Percentiles rank a stretch among this genome's conserved stretches.
These are phyloP conservation scores for Meiosimyza platycephala DNA, from an alignment of 2,888 invertebrate species.

Conservation along the genomic window DNA sequence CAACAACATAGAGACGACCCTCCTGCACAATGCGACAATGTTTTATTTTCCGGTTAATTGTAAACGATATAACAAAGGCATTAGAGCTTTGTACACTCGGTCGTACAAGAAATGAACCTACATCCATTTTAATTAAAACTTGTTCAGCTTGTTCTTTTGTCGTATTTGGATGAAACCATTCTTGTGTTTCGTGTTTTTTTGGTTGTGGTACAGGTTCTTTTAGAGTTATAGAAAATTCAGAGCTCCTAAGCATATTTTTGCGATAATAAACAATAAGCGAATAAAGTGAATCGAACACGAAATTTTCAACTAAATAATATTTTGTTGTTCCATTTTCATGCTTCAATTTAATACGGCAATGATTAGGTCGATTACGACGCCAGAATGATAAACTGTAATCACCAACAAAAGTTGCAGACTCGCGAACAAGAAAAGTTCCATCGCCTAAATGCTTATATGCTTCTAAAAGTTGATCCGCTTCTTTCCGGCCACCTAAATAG, in stretches of 20 bases:
- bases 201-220: slow-evolving; percentile 95
- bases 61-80: slow-evolving; percentile 94
- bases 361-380: slow-evolving; percentile 89
- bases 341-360: slow-evolving; percentile 89
- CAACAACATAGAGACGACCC: slow-evolving; percentile 90
- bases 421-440: slow-evolving; percentile 92
- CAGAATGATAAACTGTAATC: slow-evolving; percentile 96
- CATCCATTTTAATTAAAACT: slow-evolving; percentile 83
- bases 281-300: slow-evolving; percentile 91
- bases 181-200: slow-evolving; percentile 91
- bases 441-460: slow-evolving; percentile 86
- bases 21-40: slow-evolving; percentile 96
- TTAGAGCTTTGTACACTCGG: slow-evolving; percentile 88
- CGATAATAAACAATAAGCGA: slow-evolving; percentile 92
- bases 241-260: slow-evolving; percentile 85
- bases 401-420: slow-evolving; percentile 95
- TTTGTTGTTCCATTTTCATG: slow-evolving; percentile 89
- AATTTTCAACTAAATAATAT: slow-evolving; percentile 89
- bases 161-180: slow-evolving; percentile 90
- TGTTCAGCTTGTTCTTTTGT: slow-evolving; percentile 88
- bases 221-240: slow-evolving; percentile 88
- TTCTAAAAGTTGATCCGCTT: slow-evolving; percentile 77
- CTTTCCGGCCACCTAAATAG: slow-evolving; percentile 74
- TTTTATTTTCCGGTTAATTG: slow-evolving; percentile 91
- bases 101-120: slow-evolving; percentile 95